Percentiles rank a stretch among this genome's conserved stretches.
phyloP scores from a whole-genome alignment of 2,113 vertebrate species.

The Narcine bancroftii region DNA sequence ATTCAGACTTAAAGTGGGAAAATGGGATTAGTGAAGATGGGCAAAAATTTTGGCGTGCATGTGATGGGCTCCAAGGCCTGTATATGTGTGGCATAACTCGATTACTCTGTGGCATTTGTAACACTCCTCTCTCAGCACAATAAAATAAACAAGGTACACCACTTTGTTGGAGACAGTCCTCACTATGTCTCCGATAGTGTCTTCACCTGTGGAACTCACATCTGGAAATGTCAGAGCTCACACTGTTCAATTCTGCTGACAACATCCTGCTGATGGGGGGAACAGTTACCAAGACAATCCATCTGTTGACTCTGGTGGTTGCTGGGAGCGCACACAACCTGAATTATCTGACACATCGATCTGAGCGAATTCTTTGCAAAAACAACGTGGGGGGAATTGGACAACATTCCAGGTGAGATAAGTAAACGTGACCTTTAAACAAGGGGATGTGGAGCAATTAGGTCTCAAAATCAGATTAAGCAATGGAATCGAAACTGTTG shows the following conservation, averaged over 20 bases:
- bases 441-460: background rate
- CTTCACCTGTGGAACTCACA: background rate
- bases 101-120: no score
- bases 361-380: constrained; percentile 9
- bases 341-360: constrained; percentile 23
- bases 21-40: no score
- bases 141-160: background rate
- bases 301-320: constrained; percentile 11
- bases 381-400: background rate
- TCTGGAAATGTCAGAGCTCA: background rate
- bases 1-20: no score
- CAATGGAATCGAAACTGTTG: background rate
- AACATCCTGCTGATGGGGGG: background rate
- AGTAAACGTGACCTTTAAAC: constrained; percentile 22
- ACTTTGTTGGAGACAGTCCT: no score
- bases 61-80: no score
- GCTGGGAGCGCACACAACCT: constrained; percentile 10
- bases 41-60: no score
- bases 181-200: no score
- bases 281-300: background rate
- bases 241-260: background rate
- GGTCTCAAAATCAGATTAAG: background rate
- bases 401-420: background rate
- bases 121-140: background rate
- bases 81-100: no score